These are phyloP conservation scores for Willowsia nigromaculata DNA, from an alignment of 2,888 invertebrate species.

Conservation along the genomic window DNA sequence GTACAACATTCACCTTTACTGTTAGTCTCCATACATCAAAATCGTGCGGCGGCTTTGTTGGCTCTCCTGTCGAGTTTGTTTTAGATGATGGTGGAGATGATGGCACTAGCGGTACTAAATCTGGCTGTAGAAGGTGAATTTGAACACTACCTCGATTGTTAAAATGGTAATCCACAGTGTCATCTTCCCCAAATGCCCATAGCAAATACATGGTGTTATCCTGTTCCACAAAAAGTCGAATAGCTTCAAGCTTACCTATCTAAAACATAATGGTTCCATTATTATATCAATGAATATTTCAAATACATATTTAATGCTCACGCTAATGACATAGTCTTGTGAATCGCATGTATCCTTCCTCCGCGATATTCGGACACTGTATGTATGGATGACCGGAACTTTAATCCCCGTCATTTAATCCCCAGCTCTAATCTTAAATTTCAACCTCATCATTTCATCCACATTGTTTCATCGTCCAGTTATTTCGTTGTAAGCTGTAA, in stretches of 20 bases:
- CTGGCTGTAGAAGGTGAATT: constrained; percentile 52
- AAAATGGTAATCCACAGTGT: constrained; percentile 50
- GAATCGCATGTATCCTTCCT: constrained; percentile 56
- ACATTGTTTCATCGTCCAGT: too few species aligned
- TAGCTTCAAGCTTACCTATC: background rate
- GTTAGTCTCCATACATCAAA: constrained; percentile 58
- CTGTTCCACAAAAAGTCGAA: background rate
- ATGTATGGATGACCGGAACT: too few species aligned
- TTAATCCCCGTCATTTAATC: too few species aligned
- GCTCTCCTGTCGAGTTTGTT: too few species aligned
- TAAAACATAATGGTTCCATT: background rate
- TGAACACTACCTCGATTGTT: constrained; percentile 45
- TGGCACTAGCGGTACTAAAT: constrained; percentile 36
- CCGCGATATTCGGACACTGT: constrained; percentile 37
- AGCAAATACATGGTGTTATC: constrained; percentile 55
- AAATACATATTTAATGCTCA: background rate
- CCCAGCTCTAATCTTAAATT: too few species aligned
- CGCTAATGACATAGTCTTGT: constrained; percentile 54
- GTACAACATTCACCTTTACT: background rate
- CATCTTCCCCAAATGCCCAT: constrained; percentile 65
- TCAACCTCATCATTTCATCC: too few species aligned
- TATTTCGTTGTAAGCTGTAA: too few species aligned
- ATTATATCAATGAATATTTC: background rate
- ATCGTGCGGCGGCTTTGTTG: too few species aligned
- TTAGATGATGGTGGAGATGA: too few species aligned